Evolutionary conservation across 1,140 invertebrate species (phyloP).

Genomic region (Sycophaga agraensis): DNA sequence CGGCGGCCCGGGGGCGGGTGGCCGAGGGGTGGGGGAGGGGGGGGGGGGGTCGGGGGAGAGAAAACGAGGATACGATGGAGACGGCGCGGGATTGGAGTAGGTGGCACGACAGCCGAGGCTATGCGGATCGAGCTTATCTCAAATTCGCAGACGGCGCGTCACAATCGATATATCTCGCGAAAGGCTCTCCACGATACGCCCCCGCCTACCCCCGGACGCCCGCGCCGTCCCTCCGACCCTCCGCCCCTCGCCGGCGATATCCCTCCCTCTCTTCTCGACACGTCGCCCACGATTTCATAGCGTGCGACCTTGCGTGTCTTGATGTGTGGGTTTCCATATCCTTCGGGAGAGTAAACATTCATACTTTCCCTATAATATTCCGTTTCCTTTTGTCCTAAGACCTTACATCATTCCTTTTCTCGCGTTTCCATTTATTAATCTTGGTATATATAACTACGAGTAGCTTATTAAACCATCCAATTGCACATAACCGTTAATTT

Average conservation of each 20-base stretch:
- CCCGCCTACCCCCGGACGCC: not conserved
- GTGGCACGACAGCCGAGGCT: constrained; percentile 17
- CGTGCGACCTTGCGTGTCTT: no score
- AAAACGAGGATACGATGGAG: constrained; percentile 25
- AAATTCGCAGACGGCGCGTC: constrained; percentile 53
- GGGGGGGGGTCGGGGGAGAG: constrained; percentile 8
- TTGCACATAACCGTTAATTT: no score
- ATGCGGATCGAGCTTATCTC: constrained; percentile 50
- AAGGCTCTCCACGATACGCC: constrained; percentile 41
- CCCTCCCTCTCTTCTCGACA: not conserved
- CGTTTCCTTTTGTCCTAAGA: no score
- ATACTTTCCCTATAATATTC: no score
- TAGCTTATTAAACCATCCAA: no score
- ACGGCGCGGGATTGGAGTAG: constrained; percentile 14
- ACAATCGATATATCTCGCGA: constrained; percentile 55
- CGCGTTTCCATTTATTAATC: no score
- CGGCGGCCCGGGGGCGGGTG: not conserved
- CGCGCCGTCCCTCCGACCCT: not conserved
- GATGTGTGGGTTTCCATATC: no score
- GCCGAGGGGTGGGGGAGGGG: not conserved
- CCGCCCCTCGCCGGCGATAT: constrained; percentile 1
- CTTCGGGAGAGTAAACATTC: no score
- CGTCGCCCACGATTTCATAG: no score
- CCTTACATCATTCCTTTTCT: no score
- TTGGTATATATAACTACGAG: no score